phyloP scores from a whole-genome alignment of 2,113 vertebrate species.

The Grammomys dolichurus region DNA sequence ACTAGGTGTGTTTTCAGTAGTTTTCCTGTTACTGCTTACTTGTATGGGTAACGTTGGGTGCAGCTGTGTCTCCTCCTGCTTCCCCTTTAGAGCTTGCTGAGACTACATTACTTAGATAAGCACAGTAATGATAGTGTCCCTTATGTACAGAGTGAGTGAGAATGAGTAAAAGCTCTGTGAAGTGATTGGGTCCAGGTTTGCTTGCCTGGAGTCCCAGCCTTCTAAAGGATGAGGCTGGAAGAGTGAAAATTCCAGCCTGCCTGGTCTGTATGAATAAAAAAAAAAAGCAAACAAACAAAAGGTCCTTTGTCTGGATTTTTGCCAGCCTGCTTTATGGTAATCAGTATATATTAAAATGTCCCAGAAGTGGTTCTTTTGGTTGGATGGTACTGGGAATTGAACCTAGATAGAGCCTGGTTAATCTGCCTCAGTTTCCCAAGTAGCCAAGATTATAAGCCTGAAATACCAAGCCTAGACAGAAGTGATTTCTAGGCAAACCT shows the following conservation, averaged over 20 bases:
- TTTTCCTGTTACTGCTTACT: conserved; percentile 44
- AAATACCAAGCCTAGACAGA: not conserved
- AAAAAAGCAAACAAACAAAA: not conserved
- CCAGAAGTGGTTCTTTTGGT: conserved; percentile 2
- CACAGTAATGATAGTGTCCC: conserved; percentile 11
- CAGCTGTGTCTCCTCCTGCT: conserved; percentile 27
- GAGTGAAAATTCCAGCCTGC: not conserved
- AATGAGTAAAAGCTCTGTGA: not conserved
- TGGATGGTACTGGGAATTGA: not conserved
- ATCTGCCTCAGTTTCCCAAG: not conserved
- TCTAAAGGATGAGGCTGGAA: not conserved
- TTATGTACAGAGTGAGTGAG: not conserved
- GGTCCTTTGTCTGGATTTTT: not conserved
- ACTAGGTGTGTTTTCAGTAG: not conserved
- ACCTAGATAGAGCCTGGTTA: not conserved
- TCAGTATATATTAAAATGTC: conserved; percentile 58
- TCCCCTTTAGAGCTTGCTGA: conserved; percentile 43
- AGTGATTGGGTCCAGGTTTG: not conserved
- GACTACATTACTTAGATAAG: conserved; percentile 43
- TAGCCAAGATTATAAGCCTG: not conserved
- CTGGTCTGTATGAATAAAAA: not conserved
- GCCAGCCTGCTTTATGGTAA: conserved; percentile 55
- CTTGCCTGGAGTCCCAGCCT: not conserved
- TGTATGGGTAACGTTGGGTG: conserved; percentile 39
- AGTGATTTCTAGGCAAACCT: conserved; percentile 54